Evolutionary conservation across 2,797 vertebrate species (phyloP), one percentile per base, ranked within the genome.

Genomic region (Hippopotamyrus pictus): DNA sequence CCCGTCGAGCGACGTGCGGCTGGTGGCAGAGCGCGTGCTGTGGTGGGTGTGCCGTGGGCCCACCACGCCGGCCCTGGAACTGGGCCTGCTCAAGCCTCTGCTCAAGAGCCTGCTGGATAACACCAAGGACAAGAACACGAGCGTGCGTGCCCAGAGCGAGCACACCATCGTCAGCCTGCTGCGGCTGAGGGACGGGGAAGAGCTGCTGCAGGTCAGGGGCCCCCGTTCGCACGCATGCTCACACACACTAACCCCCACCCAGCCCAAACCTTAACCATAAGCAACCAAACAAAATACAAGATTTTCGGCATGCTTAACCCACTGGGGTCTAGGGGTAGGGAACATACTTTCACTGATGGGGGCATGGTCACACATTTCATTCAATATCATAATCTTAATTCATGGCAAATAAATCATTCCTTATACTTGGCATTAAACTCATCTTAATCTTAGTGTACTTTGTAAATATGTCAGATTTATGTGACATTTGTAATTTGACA

Each of bases 41-140:
- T 99, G 98, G 98, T 99, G 98, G 98, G 96, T 98, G 88, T 99
- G 97, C 92, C 98, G 95, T 93, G 97, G 97, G 22, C 95, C 95
- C 0, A 92, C 89, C 0, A 93, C 95, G 9, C 97, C 98, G 3
- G 89, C 96, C 0, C 41, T 99, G 95, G 98, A 99, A 14, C 92
- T 95, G 46, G 94, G 91, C 73, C 94, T 97, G 90, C 95, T 98
- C 90, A 99, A 99, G 93, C 98, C 98, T 5, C 93, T 99, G 91
- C 95, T 99, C 89, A 99, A 99, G 94, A 97, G 96, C 5, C 97
- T 99, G 91, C 95, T 99, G 90, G 99, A 99, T 95, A 99, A 99
- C 93, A 99, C 98, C 79, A 99, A 99, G 95, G 99, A 99, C 93
- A 99, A 99, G 93, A 99, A 99, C 95, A 99, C 98, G 46, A 97